Evolutionary conservation across 1,140 invertebrate species (phyloP), one percentile per base, ranked within the genome.

Genomic region (Ostrea edulis): DNA sequence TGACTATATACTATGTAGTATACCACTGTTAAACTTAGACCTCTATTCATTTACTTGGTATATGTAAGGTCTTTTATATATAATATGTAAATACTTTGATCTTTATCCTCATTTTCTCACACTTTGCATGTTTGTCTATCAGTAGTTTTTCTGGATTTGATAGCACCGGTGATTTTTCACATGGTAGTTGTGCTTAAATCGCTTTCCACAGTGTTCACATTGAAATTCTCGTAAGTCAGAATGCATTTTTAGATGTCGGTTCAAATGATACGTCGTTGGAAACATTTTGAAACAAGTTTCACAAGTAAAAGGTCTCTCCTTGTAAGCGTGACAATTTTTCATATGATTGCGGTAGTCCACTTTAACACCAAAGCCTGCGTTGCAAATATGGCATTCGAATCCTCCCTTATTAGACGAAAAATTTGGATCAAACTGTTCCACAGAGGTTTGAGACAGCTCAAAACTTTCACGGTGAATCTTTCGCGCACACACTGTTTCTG

Each of bases 171-270:
- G 55, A 62, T 17, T 62, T 62, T 62, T 62, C 55, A 62, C 55
- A 20, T 62, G 55, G 55, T 62, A 62, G 55, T 62, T 17, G 14
- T 62, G 55, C 22, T 84, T 84, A 58, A 58, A 84, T 58, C 83
- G 62, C 54, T 58, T 84, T n/a, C 83, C 83, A 84, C 83, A 84
- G 7, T 58, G 53, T 22, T 54, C 22, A 58, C 83, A 84, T 11
- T 84, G 25, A 58, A 58, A 84, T 58, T 84, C 83, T 58, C 62
- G 58, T 4, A 84, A 25, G 22, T 84, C 53, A 1, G 83, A 84
- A 29, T 84, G 83, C 83, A 84, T 84, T 84, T 84, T 84, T 25
- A 58, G 54, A 53, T 84, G 83, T 84, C 83, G 54, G 54, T 84
- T 54, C 62, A 84, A 84, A 35, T 58, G 62, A 35, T 54, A 84